These are phyloP conservation scores for Mallotus villosus DNA, from an alignment of 2,797 vertebrate genomes.

Conservation along the genomic window DNA sequence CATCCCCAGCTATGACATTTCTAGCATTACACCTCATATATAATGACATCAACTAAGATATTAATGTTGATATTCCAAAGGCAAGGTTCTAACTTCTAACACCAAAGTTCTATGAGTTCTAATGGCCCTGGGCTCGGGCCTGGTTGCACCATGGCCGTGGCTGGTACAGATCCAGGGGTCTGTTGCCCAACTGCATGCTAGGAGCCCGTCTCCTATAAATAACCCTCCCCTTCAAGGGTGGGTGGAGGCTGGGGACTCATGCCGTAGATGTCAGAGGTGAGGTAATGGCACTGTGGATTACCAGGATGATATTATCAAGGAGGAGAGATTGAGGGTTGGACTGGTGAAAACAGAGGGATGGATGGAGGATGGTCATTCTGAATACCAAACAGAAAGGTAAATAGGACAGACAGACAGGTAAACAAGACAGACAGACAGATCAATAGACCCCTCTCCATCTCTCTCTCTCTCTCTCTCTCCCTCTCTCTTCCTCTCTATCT, in stretches of 20 bases:
- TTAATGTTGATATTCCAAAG: too few relatives aligned
- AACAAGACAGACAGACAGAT: not conserved
- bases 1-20: too few relatives aligned
- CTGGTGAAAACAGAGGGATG: not conserved
- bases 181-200: not conserved
- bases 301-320: too few relatives aligned
- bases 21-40: too few relatives aligned
- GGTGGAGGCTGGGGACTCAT: too few relatives aligned
- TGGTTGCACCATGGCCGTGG: not conserved
- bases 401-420: constrained; percentile 1
- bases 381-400: not conserved
- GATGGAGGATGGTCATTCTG: not conserved
- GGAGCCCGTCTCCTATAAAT: not conserved
- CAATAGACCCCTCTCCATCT: not conserved
- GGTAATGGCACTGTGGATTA: too few relatives aligned
- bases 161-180: not conserved
- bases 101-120: not conserved
- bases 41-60: too few relatives aligned
- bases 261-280: too few relatives aligned
- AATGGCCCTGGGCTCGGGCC: not conserved
- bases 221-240: not conserved
- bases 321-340: too few relatives aligned
- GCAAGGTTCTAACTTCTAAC: not conserved
- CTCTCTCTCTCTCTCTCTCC: not conserved
- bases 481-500: constrained; percentile 17